A percentile compares a stretch with the other conserved stretches of the same genome.
phyloP scores from a whole-genome alignment of 1,140 invertebrate genomes.

The Drosophila busckii region DNA sequence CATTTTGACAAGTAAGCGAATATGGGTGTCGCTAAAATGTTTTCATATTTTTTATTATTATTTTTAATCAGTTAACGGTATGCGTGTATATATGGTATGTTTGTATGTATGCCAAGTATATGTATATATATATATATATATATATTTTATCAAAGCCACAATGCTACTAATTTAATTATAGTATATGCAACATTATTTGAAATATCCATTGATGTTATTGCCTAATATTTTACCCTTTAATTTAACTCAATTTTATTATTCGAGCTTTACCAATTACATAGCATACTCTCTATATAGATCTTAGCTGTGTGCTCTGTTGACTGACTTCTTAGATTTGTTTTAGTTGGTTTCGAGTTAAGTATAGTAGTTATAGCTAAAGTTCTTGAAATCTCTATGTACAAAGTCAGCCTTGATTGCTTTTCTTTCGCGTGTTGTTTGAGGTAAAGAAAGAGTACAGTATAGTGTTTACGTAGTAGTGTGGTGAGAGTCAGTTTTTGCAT shows the following conservation, averaged over 20 bases:
- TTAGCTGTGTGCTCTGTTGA: conserved; percentile 56
- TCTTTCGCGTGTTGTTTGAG: conserved; percentile 60
- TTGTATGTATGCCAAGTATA: conserved; percentile 29
- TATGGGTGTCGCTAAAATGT: conserved; percentile 22
- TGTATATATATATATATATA: conserved; percentile 17
- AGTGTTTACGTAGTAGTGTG: conserved; percentile 32
- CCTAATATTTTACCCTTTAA: conserved; percentile 52
- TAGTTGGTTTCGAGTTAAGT: too few relatives aligned
- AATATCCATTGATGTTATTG: conserved; percentile 40
- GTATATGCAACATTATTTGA: conserved; percentile 22
- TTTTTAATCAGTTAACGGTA: conserved; percentile 16
- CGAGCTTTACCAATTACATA: too few relatives aligned
- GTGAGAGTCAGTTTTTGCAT: background rate
- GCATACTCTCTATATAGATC: conserved; percentile 2
- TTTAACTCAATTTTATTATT: conserved; percentile 49
- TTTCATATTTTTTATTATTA: conserved; percentile 5
- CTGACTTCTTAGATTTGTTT: conserved; percentile 13
- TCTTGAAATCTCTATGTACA: conserved; percentile 72
- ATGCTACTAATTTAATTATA: conserved; percentile 31
- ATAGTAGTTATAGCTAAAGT: conserved; percentile 43
- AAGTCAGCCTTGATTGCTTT: conserved; percentile 75
- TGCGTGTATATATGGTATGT: background rate
- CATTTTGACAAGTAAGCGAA: conserved; percentile 32
- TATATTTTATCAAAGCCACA: conserved; percentile 52
- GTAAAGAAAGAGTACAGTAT: conserved; percentile 63